Base-by-base conservation (phyloP, 2,888 invertebrate genomes). In the Brachyptera risi region DNA sequence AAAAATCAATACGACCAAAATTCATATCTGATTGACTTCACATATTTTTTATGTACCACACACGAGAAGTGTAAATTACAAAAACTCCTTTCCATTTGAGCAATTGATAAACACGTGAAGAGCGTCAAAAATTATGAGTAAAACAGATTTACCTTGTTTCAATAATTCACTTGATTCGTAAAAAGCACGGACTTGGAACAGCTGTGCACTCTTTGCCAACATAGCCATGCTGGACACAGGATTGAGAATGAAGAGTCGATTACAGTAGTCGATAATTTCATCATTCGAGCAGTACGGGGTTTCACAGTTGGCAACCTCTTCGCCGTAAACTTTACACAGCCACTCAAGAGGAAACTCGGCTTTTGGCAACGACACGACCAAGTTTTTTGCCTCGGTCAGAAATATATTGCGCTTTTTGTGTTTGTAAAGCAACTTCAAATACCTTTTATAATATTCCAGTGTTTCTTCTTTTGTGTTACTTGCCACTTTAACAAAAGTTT, bases 321-420 rank as follows among this genome's bases (percentile, higher is more conserved):
- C 82, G 62, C 79, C 78, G 69, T 79, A 84, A 1, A 80, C 74
- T 68, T 80, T 80, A 68, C 85, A 85, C 60, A 85, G 78, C 83
- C 83, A 84, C 70, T 83, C 83, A 61, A 83, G 73, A 1, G 82
- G 77, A 66, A 77, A 78, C 19, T 74, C 70, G 67, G 81, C 79
- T 1, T 75, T 73, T 2, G 79, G 76, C 69, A 78, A 82, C 4
- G 76, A 65, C 24, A 70, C 68, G 50, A 77, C 74, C 79, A 84
- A 80, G 61, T 76, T 71, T 61, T 73, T 70, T 15, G 81, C 78
- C 65, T 77, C 71, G 42, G 73, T 68, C 37, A 83, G 65, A 57
- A 83, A 71, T 26, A 71, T 67, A 5, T 71, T 71, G 56, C 74
- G 73, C 65, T 81, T 76, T 47, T 74, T 72, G 56, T 70, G 69